phyloP scores from a whole-genome alignment of 2,113 vertebrate species.

The Entosphenus tridentatus region DNA sequence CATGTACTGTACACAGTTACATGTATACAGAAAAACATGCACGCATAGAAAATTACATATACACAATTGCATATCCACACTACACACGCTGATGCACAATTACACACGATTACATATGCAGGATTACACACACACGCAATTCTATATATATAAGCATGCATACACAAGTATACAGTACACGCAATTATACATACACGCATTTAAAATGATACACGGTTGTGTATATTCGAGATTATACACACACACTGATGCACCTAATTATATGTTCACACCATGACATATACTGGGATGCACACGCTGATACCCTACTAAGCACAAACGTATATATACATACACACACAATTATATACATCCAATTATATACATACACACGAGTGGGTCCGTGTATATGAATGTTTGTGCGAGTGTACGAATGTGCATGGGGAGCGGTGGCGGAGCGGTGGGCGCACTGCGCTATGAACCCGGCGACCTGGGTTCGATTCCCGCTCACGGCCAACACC shows the following conservation, averaged over 20 bases:
- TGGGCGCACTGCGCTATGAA: no score
- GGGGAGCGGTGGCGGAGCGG: no score
- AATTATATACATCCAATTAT: background rate
- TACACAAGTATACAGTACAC: background rate
- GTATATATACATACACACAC: background rate
- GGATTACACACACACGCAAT: background rate
- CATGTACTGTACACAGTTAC: no score
- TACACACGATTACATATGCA: no score
- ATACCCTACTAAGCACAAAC: background rate
- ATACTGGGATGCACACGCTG: background rate
- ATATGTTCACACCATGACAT: background rate
- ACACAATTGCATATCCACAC: no score
- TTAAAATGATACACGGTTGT: background rate
- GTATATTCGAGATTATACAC: background rate
- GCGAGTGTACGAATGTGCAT: background rate
- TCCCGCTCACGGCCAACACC: no score
- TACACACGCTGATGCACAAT: no score
- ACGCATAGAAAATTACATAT: no score
- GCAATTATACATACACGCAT: background rate
- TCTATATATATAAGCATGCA: background rate
- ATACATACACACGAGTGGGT: background rate
- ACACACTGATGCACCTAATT: background rate
- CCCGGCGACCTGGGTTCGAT: no score
- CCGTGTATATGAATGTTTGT: background rate
- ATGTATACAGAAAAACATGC: no score